Conservation (phyloP, 2,797 vertebrate genomes). For the Amphiprion clarkii region DNA sequence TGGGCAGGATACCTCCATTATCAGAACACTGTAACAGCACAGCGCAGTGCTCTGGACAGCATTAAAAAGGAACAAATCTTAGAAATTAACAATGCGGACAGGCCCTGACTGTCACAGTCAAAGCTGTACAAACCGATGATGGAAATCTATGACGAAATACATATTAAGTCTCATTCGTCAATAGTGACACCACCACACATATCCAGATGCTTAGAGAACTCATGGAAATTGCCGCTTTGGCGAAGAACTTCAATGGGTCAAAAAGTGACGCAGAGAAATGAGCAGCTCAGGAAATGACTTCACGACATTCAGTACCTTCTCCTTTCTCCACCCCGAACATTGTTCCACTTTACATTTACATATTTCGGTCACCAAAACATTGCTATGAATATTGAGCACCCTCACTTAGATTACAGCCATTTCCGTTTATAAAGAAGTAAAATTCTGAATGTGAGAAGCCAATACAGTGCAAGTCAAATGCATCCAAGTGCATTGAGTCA, state of each 20-base stretch:
- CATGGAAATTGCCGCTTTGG: conserved; percentile 38
- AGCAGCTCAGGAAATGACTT: conserved; percentile 52
- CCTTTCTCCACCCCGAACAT: conserved; percentile 33
- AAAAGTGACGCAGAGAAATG: conserved; percentile 26
- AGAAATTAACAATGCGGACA: conserved; percentile 51
- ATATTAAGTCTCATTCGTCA: conserved; percentile 64
- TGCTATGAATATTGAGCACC: neutral
- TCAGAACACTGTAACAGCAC: conserved; percentile 31
- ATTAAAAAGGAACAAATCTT: conserved; percentile 60
- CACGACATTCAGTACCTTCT: conserved; percentile 38
- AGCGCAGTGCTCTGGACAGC: conserved; percentile 58
- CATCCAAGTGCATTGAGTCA: neutral
- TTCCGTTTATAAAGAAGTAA: no score
- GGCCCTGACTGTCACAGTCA: conserved; percentile 54
- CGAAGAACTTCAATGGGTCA: conserved; percentile 11
- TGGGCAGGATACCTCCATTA: conserved; percentile 49
- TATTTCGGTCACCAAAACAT: conserved; percentile 10
- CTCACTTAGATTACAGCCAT: neutral
- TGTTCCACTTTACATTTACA: conserved; percentile 23
- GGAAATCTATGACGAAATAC: conserved; percentile 58
- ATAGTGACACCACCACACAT: conserved; percentile 29
- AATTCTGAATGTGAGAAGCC: no score
- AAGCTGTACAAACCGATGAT: conserved; percentile 44
- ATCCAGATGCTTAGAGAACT: conserved; percentile 48
- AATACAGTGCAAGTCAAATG: neutral